Evolutionary conservation across 2,888 invertebrate genomes (phyloP).

Genomic region (Drepana falcataria): DNA sequence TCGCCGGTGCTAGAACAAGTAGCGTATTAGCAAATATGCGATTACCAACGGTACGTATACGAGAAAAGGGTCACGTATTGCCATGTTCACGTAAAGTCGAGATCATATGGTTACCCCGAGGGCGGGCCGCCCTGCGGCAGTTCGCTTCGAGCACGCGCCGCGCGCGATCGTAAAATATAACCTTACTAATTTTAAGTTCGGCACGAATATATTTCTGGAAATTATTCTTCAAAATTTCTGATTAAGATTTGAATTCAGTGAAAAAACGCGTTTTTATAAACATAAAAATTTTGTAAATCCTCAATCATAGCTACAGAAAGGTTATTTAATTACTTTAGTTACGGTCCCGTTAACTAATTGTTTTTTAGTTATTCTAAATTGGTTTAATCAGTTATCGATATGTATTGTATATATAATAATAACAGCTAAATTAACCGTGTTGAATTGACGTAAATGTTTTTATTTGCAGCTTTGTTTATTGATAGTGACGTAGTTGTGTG

Average conservation of each 20-base stretch:
- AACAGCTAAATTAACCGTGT: slow-evolving; percentile 42
- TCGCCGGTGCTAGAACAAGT: too few relatives aligned
- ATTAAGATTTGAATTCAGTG: too few relatives aligned
- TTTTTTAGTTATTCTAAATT: slow-evolving; percentile 4
- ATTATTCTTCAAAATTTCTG: too few relatives aligned
- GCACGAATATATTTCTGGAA: too few relatives aligned
- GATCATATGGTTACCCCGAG: slow-evolving; percentile 52
- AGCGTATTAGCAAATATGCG: background rate
- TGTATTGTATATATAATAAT: slow-evolving; percentile 41
- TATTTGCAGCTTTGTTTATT: slow-evolving; percentile 43
- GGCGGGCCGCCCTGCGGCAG: slow-evolving; percentile 75
- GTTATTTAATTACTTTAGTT: background rate
- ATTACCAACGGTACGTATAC: background rate
- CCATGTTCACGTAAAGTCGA: slow-evolving; percentile 23
- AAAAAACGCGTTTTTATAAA: too few relatives aligned
- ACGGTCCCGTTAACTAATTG: slow-evolving; percentile 12
- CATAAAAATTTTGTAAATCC: too few relatives aligned
- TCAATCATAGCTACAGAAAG: too few relatives aligned
- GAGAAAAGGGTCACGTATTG: slow-evolving; percentile 24
- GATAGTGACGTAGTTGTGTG: slow-evolving; percentile 32
- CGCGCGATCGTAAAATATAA: slow-evolving; percentile 41
- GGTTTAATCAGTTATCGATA: slow-evolving; percentile 29
- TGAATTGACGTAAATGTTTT: slow-evolving; percentile 49
- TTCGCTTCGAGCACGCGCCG: slow-evolving; percentile 55
- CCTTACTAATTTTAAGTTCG: background rate